Base-by-base conservation (phyloP, 2,888 invertebrate species). In the Leucoma salicis region DNA sequence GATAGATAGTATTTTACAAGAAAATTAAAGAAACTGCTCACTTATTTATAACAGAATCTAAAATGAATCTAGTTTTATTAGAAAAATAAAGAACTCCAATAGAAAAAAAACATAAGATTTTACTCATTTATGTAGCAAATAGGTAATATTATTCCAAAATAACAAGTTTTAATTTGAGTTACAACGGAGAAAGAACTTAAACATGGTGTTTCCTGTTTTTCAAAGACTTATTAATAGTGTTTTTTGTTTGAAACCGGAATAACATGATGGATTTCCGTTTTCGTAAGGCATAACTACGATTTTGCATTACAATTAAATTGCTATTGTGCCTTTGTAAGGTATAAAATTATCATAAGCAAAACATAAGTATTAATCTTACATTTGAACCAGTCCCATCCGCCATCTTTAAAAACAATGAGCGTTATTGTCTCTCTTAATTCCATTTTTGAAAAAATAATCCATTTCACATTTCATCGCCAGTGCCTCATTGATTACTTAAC, bases 371-470 rank as follows among this genome's bases (percentile, higher is more conserved):
- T 84, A 84, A 84, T 80, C 80, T 81, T 76, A 78, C 81, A 85
- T 84, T 83, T 80, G 79, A 78, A 64, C 72, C 67, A 67, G 73
- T 65, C 76, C 69, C 69, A 68, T 70, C 81, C 80, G 86, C 87
- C 87, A 88, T 89, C 82, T 87, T 88, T 83, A 82, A 83, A 82
- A 84, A 87, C 88, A 89, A 89, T 87, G 83, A 83, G 74, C 85
- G 82, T 87, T 89, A 87, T 88, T 89, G 87, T 89, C 87, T 86
- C 83, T 82, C 85, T 85, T 87, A 86, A 88, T 88, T 85, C 87
- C 87, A 86, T 89, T 88, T 89, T 88, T 86, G 82, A 87, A 87
- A 89, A 88, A 89, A 87, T 85, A 87, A 87, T 88, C 84, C 86
- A 84, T 85, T 86, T 85, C 83, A 83, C 81, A 82, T 87, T 86